Evolutionary conservation across 1,140 invertebrate species (phyloP).

Genomic region (Neuroterus valhalla): DNA sequence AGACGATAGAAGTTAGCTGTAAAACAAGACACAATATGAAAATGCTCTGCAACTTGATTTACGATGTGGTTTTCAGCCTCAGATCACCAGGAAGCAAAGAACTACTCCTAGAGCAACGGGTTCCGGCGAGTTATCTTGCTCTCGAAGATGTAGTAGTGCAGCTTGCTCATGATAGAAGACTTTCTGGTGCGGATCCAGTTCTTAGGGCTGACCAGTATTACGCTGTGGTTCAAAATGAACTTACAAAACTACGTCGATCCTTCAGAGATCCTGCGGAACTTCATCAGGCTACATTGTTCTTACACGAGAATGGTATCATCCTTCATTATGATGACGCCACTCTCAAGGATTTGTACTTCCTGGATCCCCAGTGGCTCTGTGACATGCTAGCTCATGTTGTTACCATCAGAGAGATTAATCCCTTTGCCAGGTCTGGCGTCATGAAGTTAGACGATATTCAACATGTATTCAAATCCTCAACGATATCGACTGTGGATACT

Average conservation of each 20-base stretch:
- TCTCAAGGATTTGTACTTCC: constrained; percentile 94
- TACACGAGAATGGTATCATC: constrained; percentile 98
- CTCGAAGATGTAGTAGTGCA: constrained; percentile 93
- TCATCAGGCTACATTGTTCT: constrained; percentile 95
- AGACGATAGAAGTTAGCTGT: constrained; percentile 93
- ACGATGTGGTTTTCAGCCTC: constrained; percentile 94
- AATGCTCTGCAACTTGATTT: constrained; percentile 93
- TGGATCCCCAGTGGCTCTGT: constrained; percentile 99
- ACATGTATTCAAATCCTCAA: constrained; percentile 89
- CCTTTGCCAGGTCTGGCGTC: constrained; percentile 92
- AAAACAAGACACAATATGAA: constrained; percentile 95
- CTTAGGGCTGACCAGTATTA: constrained; percentile 91
- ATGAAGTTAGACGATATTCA: constrained; percentile 97
- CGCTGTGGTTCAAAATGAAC: constrained; percentile 81
- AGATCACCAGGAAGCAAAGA: constrained; percentile 94
- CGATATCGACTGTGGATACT: constrained; percentile 78
- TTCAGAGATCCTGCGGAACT: constrained; percentile 93
- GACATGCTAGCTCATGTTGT: constrained; percentile 98
- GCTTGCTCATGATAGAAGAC: constrained; percentile 83
- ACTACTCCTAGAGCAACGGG: constrained; percentile 92
- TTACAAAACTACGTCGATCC: constrained; percentile 80
- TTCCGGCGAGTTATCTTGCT: constrained; percentile 96
- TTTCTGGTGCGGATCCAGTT: constrained; percentile 88
- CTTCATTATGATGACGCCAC: constrained; percentile 98
- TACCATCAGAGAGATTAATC: constrained; percentile 96